Base-by-base conservation (phyloP, 2,888 invertebrate species). In the Sphaeridia pumilis region DNA sequence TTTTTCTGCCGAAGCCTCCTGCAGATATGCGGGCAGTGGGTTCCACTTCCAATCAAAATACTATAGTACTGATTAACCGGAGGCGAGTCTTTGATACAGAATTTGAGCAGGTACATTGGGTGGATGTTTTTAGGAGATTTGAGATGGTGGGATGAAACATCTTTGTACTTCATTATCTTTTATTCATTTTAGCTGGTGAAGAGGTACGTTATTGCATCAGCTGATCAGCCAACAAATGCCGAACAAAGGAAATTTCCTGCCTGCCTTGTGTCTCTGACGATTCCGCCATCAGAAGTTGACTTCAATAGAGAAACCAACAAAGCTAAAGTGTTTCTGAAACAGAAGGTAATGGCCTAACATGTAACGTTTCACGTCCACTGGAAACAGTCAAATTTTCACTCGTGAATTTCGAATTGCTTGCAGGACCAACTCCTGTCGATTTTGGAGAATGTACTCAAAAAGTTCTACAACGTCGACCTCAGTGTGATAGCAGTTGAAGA, bases 241-340 rank as follows among this genome's bases (percentile, higher is more conserved):
- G 59, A 60, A 17, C 49, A 54, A 28, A 68, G 67, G 17, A 72
- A 71, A 38, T 74, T 73, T 62, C 74, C 75, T 1, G 59, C 75
- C 25, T 76, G 72, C 61, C 67, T 74, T 52, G 26, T 76, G 2
- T 67, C 69, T 28, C 65, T 79, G 26, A 67, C 63, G 20, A 60
- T 75, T 2, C 70, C 75, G 17, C 65, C 75, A 7, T 63, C 67
- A 25, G 68, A 71, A 21, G 58, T 78, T 25, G 79, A 80, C 68
- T 73, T 79, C 31, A 80, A 80, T 68, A 63, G 78, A 42, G 78
- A 80, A 55, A 77, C 79, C 2, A 78, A 78, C 67, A 80, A 80
- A 68, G 74, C 75, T 34, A 70, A 68, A 63, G 72, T 78, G 35
- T 66, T 76, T 38, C 66, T 79, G 2, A 72, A 73, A 42, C 68